Percentiles rank a stretch among this genome's conserved stretches.
phyloP scores from a whole-genome alignment of 1,140 invertebrate species.

The Acromyrmex heyeri region DNA sequence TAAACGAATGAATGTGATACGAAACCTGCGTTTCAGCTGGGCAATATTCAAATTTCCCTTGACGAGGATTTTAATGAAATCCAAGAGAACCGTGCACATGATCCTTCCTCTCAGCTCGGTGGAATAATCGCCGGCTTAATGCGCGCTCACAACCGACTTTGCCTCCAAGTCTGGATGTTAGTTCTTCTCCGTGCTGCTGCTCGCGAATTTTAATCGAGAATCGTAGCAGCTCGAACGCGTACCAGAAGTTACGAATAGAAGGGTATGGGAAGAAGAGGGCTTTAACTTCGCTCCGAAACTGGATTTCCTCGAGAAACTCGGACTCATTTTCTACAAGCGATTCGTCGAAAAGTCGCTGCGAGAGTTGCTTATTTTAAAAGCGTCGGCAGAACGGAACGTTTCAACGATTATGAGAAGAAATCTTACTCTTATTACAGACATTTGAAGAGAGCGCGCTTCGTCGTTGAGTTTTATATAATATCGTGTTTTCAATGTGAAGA shows the following conservation, averaged over 20 bases:
- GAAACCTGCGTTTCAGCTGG: not conserved
- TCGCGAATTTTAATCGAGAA: constrained; percentile 73
- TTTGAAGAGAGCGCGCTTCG: constrained; percentile 7
- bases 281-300: constrained; percentile 41
- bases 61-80: constrained; percentile 66
- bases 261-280: not conserved
- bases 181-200: constrained; percentile 21
- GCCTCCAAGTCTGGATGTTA: constrained; percentile 22
- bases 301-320: constrained; percentile 39
- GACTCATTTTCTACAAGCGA: constrained; percentile 58
- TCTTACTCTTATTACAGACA: not conserved
- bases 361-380: constrained; percentile 51
- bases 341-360: constrained; percentile 25
- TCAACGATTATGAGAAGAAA: constrained; percentile 14
- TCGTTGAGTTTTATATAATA: not conserved
- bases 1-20: not conserved
- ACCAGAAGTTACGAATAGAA: constrained; percentile 44
- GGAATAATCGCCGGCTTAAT: constrained; percentile 72
- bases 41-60: constrained; percentile 70
- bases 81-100: constrained; percentile 4
- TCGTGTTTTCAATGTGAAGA: not conserved
- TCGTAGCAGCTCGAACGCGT: constrained; percentile 34
- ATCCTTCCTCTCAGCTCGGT: constrained; percentile 29
- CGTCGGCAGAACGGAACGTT: constrained; percentile 3
- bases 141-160: constrained; percentile 51